A percentile compares a stretch with the other conserved stretches of the same genome.
These are phyloP conservation scores for Drosophila obscura DNA, from an alignment of 1,140 invertebrate genomes.

Conservation along the genomic window DNA sequence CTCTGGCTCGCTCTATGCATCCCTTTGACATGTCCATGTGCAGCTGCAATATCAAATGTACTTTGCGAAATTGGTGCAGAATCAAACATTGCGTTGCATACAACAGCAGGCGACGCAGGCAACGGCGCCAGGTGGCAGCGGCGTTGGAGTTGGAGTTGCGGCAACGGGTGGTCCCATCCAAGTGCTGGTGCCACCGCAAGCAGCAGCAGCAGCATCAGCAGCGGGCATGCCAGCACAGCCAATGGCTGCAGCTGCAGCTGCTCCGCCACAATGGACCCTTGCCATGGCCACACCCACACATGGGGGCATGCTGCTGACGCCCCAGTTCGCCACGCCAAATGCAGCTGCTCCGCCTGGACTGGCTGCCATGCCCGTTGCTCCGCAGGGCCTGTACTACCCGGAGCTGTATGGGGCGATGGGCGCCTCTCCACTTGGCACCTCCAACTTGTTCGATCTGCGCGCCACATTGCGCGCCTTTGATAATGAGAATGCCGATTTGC, in stretches of 20 bases:
- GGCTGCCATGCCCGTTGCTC: slow-evolving; percentile 19
- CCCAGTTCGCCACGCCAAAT: slow-evolving; percentile 50
- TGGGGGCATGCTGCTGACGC: slow-evolving; percentile 65
- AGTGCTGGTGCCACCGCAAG: slow-evolving; percentile 58
- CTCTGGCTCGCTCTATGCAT: not conserved
- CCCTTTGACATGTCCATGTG: slow-evolving; percentile 1
- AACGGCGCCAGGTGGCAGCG: slow-evolving; percentile 23
- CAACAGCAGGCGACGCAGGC: slow-evolving; percentile 54
- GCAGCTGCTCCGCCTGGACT: slow-evolving; percentile 1
- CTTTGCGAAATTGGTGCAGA: slow-evolving; percentile 80
- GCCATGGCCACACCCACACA: slow-evolving; percentile 71
- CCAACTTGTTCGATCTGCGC: slow-evolving; percentile 71
- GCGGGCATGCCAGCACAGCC: slow-evolving; percentile 43
- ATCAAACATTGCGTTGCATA: slow-evolving; percentile 72
- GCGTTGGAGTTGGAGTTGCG: not conserved
- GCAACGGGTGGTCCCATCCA: slow-evolving; percentile 26
- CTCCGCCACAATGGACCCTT: slow-evolving; percentile 64
- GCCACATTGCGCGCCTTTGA: slow-evolving; percentile 73
- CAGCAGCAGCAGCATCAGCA: slow-evolving; percentile 28
- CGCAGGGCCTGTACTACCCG: slow-evolving; percentile 44
- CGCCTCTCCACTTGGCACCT: slow-evolving; percentile 35
- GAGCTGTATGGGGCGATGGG: slow-evolving; percentile 51
- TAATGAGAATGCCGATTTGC: slow-evolving; percentile 77
- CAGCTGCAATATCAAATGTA: slow-evolving; percentile 83
- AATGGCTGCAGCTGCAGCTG: slow-evolving; percentile 22